Base-by-base conservation (phyloP, 2,113 vertebrate genomes). In the Vulpes vulpes region DNA sequence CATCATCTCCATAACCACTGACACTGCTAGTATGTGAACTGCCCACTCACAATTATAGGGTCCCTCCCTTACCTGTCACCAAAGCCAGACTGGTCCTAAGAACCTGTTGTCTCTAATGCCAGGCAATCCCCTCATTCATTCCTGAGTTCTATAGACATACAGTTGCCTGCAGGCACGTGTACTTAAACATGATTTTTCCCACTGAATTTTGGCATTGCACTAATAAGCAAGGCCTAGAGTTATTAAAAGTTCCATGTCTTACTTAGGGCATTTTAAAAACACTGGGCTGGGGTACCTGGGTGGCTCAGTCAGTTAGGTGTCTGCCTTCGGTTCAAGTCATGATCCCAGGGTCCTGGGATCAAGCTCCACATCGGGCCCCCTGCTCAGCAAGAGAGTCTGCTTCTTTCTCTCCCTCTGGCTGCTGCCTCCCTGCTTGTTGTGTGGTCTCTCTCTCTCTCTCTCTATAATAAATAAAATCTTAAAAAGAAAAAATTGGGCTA, bases 191-290 rank as follows among this genome's bases (percentile, higher is more conserved):
- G 19, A 83, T 60, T 78, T 30, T 43, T 16, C 19, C 14, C 49
- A 7, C 2, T 25, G 94, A 60, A 95, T 53, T 38, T 71, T 96
- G 62, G 12, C 12, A 71, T 64, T 62, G 80, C 76, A 55, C 23
- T 74, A 81, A 69, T 19, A 74, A 85, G 38, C 90, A 89, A 80
- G 9, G 73, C 86, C n/a, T 74, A 38, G 84, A 93, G 23, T 57
- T 84, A 84, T 51, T 30, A 27, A 67, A 85, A 92, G 25, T 74
- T 87, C 84, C 49, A 76, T 65, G 67, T 73, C 53, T 49, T 94
- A 14, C 23, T 92, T 84, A 51, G 35, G 51, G 57, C 27, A 76
- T 85, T 95, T 94, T 69, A 38, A 84, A 91, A 94, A 84, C 20
- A 92, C 0, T 94, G 57, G 62, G 43, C 43, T 43, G 43, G 43